Evolutionary conservation across 1,140 invertebrate genomes (phyloP).

Genomic region (Sipha flava): DNA sequence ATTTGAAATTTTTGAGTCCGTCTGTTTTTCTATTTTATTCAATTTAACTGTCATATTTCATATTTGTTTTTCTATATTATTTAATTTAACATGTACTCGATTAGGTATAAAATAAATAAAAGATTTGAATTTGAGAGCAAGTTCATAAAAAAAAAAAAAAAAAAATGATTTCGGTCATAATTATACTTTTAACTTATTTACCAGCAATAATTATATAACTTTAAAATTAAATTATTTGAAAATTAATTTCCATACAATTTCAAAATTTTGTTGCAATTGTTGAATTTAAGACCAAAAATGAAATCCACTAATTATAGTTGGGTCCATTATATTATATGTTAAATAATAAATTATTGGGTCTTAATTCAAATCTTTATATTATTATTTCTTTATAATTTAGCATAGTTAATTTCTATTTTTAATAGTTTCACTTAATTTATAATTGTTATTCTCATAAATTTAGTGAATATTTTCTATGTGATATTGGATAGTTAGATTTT

Average conservation of each 20-base stretch:
- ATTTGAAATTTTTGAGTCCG: not conserved
- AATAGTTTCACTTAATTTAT: not conserved
- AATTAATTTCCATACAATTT: too few relatives aligned
- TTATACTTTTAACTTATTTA: not conserved
- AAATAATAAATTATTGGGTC: not conserved
- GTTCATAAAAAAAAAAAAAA: not conserved
- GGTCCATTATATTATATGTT: not conserved
- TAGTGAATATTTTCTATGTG: not conserved
- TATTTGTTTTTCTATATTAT: not conserved
- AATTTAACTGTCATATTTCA: not conserved
- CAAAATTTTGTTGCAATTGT: too few relatives aligned
- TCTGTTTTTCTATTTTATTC: not conserved
- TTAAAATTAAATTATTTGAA: not conserved
- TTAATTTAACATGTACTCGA: not conserved
- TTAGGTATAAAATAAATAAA: not conserved
- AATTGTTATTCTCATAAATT: not conserved
- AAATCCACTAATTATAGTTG: too few relatives aligned
- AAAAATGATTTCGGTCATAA: not conserved
- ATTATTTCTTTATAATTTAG: not conserved
- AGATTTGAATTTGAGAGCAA: not conserved
- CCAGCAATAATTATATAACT: not conserved
- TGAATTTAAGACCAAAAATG: too few relatives aligned
- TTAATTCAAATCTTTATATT: not conserved
- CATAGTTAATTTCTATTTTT: not conserved
- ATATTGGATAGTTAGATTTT: constrained; percentile 12